These are phyloP conservation scores for Julus scanicus DNA, from an alignment of 2,888 invertebrate species.

Conservation along the genomic window DNA sequence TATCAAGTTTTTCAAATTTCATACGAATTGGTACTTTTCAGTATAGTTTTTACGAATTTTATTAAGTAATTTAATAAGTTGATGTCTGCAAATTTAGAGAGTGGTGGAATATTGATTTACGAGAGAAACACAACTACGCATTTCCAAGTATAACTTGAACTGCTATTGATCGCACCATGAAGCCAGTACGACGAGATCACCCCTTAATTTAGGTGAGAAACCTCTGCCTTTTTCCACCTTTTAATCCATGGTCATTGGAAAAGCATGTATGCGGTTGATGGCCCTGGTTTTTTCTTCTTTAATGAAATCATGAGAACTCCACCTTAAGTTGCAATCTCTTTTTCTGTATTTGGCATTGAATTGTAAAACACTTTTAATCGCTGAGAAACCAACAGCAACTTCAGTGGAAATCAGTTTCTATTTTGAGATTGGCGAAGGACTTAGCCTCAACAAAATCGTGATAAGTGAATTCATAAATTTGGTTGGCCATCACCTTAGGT, in stretches of 20 bases:
- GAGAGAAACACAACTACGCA: no score
- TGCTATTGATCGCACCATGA: no score
- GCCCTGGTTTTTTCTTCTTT: background rate
- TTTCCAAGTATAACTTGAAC: no score
- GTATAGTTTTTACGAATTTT: no score
- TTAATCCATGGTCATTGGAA: background rate
- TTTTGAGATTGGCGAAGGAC: background rate
- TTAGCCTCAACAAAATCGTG: background rate
- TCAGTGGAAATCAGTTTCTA: background rate
- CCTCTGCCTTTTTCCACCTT: no score
- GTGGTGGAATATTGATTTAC: no score
- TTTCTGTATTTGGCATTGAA: background rate
- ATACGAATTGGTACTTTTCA: no score
- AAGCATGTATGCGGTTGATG: background rate
- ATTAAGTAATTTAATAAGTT: no score
- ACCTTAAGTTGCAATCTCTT: background rate
- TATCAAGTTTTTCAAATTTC: no score
- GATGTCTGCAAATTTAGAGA: no score
- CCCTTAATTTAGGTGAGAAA: no score
- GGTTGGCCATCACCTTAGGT: background rate
- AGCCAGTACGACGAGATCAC: no score
- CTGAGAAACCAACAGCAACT: background rate
- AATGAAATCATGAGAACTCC: background rate
- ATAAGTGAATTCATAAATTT: background rate
- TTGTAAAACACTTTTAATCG: background rate